Percentiles rank a stretch among this genome's conserved stretches.
These are phyloP conservation scores for Synergus itoensis DNA, from an alignment of 2,888 invertebrate species.

Conservation along the genomic window DNA sequence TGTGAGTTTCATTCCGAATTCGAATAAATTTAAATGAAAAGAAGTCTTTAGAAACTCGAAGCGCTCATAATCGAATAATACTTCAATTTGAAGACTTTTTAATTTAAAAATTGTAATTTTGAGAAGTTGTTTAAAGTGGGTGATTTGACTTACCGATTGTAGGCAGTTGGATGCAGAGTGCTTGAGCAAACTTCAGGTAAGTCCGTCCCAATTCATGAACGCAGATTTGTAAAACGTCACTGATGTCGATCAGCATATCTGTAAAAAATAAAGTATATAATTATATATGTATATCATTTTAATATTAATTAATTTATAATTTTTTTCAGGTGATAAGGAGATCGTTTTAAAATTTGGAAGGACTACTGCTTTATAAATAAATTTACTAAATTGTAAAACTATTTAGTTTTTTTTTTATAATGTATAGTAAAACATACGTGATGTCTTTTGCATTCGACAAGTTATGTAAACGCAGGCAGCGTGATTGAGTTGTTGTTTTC, in stretches of 20 bases:
- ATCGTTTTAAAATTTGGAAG: not conserved
- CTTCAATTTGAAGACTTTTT: too few species aligned
- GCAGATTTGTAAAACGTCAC: constrained; percentile 97
- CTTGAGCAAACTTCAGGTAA: constrained; percentile 92
- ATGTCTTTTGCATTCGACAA: constrained; percentile 95
- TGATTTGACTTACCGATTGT: constrained; percentile 86
- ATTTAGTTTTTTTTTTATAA: constrained; percentile 37
- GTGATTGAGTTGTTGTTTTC: constrained; percentile 93
- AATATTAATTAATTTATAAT: constrained; percentile 10
- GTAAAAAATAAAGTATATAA: constrained; percentile 72
- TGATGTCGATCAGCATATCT: constrained; percentile 98
- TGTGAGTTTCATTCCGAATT: not conserved
- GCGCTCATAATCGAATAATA: too few species aligned
- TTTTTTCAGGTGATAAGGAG: not conserved
- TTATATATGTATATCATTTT: constrained; percentile 45
- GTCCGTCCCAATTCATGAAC: constrained; percentile 97
- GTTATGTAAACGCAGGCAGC: constrained; percentile 99
- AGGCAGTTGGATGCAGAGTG: constrained; percentile 93
- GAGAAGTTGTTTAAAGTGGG: not conserved
- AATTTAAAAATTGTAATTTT: not conserved
- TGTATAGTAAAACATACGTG: constrained; percentile 86
- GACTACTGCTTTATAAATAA: not conserved
- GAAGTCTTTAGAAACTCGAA: not conserved
- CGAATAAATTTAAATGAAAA: not conserved
- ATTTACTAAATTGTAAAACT: constrained; percentile 9